A percentile compares a stretch with the other conserved stretches of the same genome.
Conservation (phyloP, 2,888 invertebrate genomes). For the Flexamia atlantica region DNA sequence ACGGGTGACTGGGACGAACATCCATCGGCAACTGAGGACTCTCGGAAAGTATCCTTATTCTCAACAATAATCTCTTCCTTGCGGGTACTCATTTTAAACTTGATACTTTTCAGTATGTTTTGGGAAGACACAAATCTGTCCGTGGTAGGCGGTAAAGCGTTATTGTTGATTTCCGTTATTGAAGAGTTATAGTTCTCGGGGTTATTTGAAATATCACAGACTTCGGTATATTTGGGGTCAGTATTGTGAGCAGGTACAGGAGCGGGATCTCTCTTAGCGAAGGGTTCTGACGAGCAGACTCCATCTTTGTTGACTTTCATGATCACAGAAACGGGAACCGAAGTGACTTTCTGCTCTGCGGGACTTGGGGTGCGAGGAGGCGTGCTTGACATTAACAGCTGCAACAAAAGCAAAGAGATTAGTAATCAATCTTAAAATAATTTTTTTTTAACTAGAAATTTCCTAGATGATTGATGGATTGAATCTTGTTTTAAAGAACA, state of each 20-base stretch:
- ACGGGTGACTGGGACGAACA: slow-evolving; percentile 37
- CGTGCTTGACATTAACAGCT: slow-evolving; percentile 76
- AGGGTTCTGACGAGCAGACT: slow-evolving; percentile 77
- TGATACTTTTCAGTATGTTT: slow-evolving; percentile 83
- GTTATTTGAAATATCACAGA: slow-evolving; percentile 53
- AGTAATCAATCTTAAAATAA: no score
- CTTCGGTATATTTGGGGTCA: slow-evolving; percentile 1
- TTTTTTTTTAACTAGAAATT: no score
- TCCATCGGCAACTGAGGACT: slow-evolving; percentile 68
- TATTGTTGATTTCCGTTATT: slow-evolving; percentile 34
- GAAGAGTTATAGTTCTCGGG: slow-evolving; percentile 28
- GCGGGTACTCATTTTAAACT: slow-evolving; percentile 84
- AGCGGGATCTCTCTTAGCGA: slow-evolving; percentile 58
- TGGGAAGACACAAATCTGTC: slow-evolving; percentile 71
- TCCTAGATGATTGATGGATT: no score
- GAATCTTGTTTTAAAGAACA: no score
- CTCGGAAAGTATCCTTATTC: slow-evolving; percentile 79
- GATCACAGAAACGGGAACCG: slow-evolving; percentile 84
- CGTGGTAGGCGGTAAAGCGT: not conserved
- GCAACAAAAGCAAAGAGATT: slow-evolving; percentile 53
- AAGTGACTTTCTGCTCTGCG: slow-evolving; percentile 72
- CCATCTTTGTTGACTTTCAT: slow-evolving; percentile 92
- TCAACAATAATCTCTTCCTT: slow-evolving; percentile 81
- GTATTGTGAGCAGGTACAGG: slow-evolving; percentile 35
- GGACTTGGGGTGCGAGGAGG: slow-evolving; percentile 77